Percentiles rank a stretch among this genome's conserved stretches.
Evolutionary conservation across 2,888 invertebrate genomes (phyloP).

Genomic region (Meloe dianella): DNA sequence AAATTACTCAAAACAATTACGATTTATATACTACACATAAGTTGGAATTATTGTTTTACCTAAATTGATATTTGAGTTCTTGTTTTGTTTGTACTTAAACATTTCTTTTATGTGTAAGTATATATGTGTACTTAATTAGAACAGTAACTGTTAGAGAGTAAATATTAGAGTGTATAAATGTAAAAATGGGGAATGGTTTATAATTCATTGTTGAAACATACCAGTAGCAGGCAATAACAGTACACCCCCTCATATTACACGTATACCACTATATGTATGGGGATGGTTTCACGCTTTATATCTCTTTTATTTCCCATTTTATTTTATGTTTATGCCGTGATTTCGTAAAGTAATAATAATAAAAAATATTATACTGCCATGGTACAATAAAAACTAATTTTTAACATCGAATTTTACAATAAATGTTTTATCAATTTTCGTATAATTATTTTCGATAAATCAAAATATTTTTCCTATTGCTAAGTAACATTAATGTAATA

Average conservation of each 20-base stretch:
- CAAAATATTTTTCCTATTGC: neutral
- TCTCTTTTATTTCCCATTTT: conserved; percentile 54
- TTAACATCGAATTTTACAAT: conserved; percentile 40
- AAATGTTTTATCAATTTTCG: neutral
- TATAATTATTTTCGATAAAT: neutral
- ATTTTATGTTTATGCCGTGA: conserved; percentile 54
- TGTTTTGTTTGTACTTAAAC: neutral
- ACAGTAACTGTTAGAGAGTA: conserved; percentile 22
- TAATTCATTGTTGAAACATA: conserved; percentile 46
- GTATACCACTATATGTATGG: conserved; percentile 43
- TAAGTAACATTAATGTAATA: too few relatives aligned
- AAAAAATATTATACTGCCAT: conserved; percentile 51
- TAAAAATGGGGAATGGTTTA: conserved; percentile 39
- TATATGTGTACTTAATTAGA: conserved; percentile 19
- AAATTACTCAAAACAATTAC: too few relatives aligned
- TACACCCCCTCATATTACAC: neutral
- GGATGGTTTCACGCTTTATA: conserved; percentile 53
- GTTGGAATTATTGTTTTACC: neutral
- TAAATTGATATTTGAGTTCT: neutral
- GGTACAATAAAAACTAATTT: conserved; percentile 50
- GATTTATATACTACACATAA: too few relatives aligned
- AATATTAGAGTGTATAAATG: conserved; percentile 39
- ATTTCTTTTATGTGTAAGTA: neutral
- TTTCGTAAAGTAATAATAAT: conserved; percentile 53
- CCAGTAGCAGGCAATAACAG: conserved; percentile 46